Conservation (phyloP, 2,113 vertebrate genomes). For the Plectropomus leopardus region DNA sequence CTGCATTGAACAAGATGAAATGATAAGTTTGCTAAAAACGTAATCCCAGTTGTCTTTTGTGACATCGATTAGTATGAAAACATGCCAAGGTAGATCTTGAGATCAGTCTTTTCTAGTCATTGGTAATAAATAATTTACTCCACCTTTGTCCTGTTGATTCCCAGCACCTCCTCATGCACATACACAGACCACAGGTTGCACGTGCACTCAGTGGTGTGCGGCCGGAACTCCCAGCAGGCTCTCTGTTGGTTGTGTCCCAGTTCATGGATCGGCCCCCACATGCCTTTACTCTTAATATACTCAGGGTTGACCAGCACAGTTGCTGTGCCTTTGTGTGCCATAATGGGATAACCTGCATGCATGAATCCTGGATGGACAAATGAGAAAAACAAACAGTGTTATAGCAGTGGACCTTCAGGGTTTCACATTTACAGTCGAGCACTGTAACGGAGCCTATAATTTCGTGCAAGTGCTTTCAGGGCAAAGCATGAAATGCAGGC, state of each 20-base stretch:
- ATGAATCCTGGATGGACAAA: slow-evolving; percentile 81
- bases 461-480: neutral
- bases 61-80: fast-evolving
- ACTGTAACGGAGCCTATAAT: neutral
- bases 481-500: no score
- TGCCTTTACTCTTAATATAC: neutral
- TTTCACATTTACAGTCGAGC: neutral
- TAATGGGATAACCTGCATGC: slow-evolving; percentile 88
- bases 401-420: neutral
- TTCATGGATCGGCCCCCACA: slow-evolving; percentile 82
- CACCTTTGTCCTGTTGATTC: slow-evolving; percentile 70
- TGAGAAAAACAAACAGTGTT: neutral
- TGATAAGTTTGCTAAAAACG: neutral
- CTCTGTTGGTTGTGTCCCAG: slow-evolving; percentile 89
- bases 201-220: slow-evolving; percentile 86
- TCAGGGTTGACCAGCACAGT: slow-evolving; percentile 31
- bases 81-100: neutral
- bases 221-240: slow-evolving; percentile 84
- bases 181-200: slow-evolving; percentile 90
- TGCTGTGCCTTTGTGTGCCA: slow-evolving; percentile 51
- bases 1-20: slow-evolving; percentile 13
- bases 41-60: neutral
- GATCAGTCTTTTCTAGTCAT: neutral
- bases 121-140: neutral
- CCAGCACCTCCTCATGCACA: slow-evolving; percentile 80